Conservation (phyloP, 2,113 vertebrate genomes). For the Charadrius vociferus region DNA sequence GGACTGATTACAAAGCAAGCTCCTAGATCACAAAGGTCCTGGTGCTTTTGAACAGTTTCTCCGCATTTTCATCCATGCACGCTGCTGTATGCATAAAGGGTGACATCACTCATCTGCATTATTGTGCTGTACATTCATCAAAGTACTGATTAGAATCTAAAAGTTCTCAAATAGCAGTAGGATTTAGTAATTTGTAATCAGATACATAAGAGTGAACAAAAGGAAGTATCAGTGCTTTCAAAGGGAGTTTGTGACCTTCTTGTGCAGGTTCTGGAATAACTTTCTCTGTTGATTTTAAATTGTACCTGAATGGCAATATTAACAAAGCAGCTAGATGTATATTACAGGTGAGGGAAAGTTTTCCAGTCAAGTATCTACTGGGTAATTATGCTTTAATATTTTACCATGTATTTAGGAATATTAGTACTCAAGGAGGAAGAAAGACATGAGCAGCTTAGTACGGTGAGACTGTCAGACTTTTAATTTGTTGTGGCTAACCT, state of each 20-base stretch:
- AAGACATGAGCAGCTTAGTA: not conserved
- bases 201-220: conserved; percentile 58
- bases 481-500: not conserved
- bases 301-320: conserved; percentile 50
- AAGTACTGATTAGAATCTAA: conserved; percentile 70
- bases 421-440: not conserved
- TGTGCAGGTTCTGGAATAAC: conserved; percentile 32
- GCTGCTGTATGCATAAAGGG: conserved; percentile 41
- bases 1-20: not conserved
- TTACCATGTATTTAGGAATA: not conserved
- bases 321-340: not conserved
- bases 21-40: not conserved
- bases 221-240: conserved; percentile 67
- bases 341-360: not conserved
- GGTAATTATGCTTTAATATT: not conserved
- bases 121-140: conserved; percentile 54
- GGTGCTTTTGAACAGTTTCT: not conserved
- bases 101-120: conserved; percentile 71
- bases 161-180: conserved; percentile 66
- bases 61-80: not conserved
- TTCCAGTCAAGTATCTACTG: not conserved
- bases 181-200: conserved; percentile 69
- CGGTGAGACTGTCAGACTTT: not conserved
- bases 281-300: conserved; percentile 53
- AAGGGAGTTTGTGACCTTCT: conserved; percentile 65